Evolutionary conservation across 2,888 invertebrate species (phyloP), one percentile per base, ranked within the genome.

Genomic region (Hermaeophaga mercurialis): DNA sequence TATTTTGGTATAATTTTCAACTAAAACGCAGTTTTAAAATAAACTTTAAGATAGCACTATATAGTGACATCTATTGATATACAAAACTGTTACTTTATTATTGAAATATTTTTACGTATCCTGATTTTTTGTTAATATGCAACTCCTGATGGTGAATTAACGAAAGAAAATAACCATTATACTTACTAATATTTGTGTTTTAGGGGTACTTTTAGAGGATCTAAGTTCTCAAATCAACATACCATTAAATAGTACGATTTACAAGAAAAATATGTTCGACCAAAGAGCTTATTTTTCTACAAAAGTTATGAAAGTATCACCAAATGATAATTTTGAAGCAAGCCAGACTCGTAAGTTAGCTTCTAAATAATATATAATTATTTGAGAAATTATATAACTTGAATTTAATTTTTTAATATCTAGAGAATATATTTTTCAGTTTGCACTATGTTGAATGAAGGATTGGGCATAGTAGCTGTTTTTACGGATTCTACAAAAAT

Each of bases 401-500:
- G n/a, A n/a, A n/a, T n/a, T n/a, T n/a, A n/a, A n/a, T n/a, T 17
- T n/a, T 28, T 7, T 4, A 7, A 12, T 44, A 9, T 18, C 22
- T 22, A 28, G 9, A 9, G 28, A 8, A 6, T 28, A 8, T 28
- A 8, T 28, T 34, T 33, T 72, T n/a, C 70, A 87, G 86, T 83
- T 12, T 86, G 85, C 67, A 73, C 79, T 9, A 70, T 84, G 64
- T 69, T 83, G 53, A 70, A 74, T 26, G 79, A 80, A 55, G 71
- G 75, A 14, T 80, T 80, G 56, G 90, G 91, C 50, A 81, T 94
- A 1, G 86, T 88, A 3, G 94, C 88, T 34, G 82, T 96, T 26
- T 88, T 96, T 69, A 95, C 95, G 1, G 84, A 85, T 9, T 31
- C 46, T 1, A 31, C 44, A 26, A 41, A 48, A 11, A 58, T 56